phyloP scores from a whole-genome alignment of 2,113 vertebrate species.

The Ceratotherium simum region DNA sequence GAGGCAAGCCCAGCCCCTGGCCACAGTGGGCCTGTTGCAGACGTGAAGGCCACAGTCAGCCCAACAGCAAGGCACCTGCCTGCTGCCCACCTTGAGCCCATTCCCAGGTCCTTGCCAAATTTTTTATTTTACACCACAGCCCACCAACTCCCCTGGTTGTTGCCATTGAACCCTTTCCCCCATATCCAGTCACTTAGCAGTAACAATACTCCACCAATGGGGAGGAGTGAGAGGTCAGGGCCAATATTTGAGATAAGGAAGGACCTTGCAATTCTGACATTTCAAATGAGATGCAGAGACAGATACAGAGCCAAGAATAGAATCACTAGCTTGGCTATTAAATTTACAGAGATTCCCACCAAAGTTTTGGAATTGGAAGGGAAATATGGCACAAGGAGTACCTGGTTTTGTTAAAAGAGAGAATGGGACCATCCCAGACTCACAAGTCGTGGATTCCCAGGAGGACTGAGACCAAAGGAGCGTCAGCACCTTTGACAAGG shows the following conservation, averaged over 20 bases:
- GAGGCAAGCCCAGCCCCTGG: neutral
- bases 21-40: neutral
- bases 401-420: neutral
- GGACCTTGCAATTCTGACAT: too few relatives aligned
- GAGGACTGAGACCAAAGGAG: neutral
- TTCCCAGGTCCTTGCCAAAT: neutral
- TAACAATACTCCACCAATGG: neutral
- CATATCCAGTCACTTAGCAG: neutral
- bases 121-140: neutral
- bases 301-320: neutral
- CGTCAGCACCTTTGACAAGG: constrained; percentile 56
- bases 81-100: neutral
- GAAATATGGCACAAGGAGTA: neutral
- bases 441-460: neutral
- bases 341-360: fast-evolving
- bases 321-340: too few relatives aligned
- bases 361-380: neutral
- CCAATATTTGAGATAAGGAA: neutral
- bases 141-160: neutral
- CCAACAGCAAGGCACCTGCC: neutral
- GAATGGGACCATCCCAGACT: neutral
- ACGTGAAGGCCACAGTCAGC: neutral
- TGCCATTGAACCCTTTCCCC: neutral
- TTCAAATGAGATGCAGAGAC: too few relatives aligned
- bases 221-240: neutral